phyloP scores from a whole-genome alignment of 2,113 vertebrate species.

The Triplophysa tibetana region DNA sequence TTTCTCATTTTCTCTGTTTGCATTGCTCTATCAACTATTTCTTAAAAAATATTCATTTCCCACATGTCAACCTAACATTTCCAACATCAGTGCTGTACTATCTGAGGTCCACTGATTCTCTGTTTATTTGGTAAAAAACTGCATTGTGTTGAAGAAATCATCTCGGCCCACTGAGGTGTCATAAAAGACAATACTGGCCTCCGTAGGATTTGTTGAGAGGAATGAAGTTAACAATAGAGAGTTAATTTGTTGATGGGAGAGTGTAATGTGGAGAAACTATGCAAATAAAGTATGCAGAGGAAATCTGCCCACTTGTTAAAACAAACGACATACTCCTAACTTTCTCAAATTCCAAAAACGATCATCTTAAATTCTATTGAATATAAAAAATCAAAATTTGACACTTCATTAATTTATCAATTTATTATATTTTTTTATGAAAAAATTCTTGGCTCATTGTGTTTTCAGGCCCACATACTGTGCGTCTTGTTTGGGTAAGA shows the following conservation, averaged over 20 bases:
- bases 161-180: slow-evolving; percentile 11
- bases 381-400: no score
- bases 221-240: slow-evolving; percentile 31
- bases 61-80: no score
- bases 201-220: slow-evolving; percentile 16
- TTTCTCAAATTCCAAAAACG: neutral
- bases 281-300: neutral
- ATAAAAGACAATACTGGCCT: slow-evolving; percentile 35
- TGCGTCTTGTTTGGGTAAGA: slow-evolving; percentile 23
- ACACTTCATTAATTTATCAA: slow-evolving; percentile 18
- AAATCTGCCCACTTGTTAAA: slow-evolving; percentile 5
- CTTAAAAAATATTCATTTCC: no score
- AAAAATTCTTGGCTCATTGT: slow-evolving; percentile 17
- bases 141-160: neutral
- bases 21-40: no score
- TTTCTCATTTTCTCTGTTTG: no score
- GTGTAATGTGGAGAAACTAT: slow-evolving; percentile 3
- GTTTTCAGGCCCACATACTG: slow-evolving; percentile 1
- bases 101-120: neutral
- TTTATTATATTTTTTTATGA: slow-evolving; percentile 23
- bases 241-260: slow-evolving; percentile 15
- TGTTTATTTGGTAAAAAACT: slow-evolving; percentile 16
- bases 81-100: neutral
- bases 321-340: slow-evolving; percentile 10
- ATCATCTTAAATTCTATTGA: neutral